These are phyloP conservation scores for Melinaea marsaeus DNA, from an alignment of 2,888 invertebrate genomes.

Conservation along the genomic window DNA sequence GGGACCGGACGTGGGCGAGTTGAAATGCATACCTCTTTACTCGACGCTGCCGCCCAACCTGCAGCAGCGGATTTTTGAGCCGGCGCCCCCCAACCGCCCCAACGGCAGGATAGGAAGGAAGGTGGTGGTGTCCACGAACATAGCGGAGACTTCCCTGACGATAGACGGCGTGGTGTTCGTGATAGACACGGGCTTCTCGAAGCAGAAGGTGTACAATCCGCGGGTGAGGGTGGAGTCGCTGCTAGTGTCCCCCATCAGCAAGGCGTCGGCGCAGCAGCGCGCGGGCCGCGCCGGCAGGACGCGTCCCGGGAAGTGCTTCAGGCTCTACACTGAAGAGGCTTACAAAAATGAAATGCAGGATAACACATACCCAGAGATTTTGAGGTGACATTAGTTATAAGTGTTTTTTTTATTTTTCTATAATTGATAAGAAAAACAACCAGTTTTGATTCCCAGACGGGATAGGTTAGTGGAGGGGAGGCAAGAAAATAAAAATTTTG, in stretches of 20 bases:
- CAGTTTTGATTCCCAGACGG: too few relatives aligned
- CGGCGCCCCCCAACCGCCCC: constrained; percentile 93
- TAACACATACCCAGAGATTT: constrained; percentile 98
- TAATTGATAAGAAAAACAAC: not conserved
- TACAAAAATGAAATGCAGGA: constrained; percentile 98
- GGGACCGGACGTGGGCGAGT: constrained; percentile 96
- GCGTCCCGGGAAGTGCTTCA: constrained; percentile 98
- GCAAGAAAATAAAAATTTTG: too few relatives aligned
- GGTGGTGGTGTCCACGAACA: constrained; percentile 98
- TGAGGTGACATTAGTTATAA: constrained; percentile 57
- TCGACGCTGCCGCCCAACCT: constrained; percentile 98
- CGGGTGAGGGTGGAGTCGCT: constrained; percentile 95
- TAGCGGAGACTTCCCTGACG: constrained; percentile 98
- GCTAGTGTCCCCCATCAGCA: constrained; percentile 98
- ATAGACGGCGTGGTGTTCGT: constrained; percentile 99
- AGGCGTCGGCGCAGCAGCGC: constrained; percentile 98
- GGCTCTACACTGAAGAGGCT: constrained; percentile 95
- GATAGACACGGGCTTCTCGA: constrained; percentile 99
- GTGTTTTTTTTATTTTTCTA: constrained; percentile 29
- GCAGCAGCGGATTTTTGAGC: constrained; percentile 98
- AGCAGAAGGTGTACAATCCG: constrained; percentile 97
- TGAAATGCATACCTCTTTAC: constrained; percentile 99
- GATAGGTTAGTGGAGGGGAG: too few relatives aligned
- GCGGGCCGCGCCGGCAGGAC: constrained; percentile 99
- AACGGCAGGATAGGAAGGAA: constrained; percentile 94